Percentiles rank a stretch among this genome's conserved stretches.
These are phyloP conservation scores for Hydropsyche betteni DNA, from an alignment of 2,888 invertebrate genomes.

Conservation along the genomic window DNA sequence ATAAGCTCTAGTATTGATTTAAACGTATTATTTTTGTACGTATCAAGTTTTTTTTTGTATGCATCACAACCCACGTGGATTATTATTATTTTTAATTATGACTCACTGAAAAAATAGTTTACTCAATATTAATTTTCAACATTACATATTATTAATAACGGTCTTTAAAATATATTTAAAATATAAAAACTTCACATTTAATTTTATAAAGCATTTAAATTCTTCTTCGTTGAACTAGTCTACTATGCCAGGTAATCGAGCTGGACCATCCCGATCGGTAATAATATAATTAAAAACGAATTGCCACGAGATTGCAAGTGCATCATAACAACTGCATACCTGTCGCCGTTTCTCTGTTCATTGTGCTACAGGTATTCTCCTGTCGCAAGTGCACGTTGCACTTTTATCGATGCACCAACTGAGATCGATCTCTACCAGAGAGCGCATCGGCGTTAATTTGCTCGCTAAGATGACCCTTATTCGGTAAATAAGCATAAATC, in stretches of 20 bases:
- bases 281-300: too few species aligned
- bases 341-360: slow-evolving; percentile 40
- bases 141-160: too few species aligned
- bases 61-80: neutral
- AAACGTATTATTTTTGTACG: too few species aligned
- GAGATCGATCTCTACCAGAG: slow-evolving; percentile 6
- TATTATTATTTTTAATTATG: neutral
- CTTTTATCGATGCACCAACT: slow-evolving; percentile 38
- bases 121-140: too few species aligned
- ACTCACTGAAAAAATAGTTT: neutral
- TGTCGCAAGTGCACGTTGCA: slow-evolving; percentile 41
- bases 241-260: neutral
- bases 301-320: slow-evolving; percentile 34
- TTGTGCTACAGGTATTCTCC: slow-evolving; percentile 44
- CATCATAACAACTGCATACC: slow-evolving; percentile 30
- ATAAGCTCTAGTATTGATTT: too few species aligned
- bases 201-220: neutral
- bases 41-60: too few species aligned
- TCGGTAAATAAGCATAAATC: too few species aligned
- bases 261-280: neutral
- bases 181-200: too few species aligned
- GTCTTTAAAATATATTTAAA: neutral
- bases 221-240: neutral
- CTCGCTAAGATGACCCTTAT: too few species aligned
- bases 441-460: slow-evolving; percentile 2